These are phyloP conservation scores for Cheilosia vulpina DNA, from an alignment of 2,888 invertebrate genomes.

Conservation along the genomic window DNA sequence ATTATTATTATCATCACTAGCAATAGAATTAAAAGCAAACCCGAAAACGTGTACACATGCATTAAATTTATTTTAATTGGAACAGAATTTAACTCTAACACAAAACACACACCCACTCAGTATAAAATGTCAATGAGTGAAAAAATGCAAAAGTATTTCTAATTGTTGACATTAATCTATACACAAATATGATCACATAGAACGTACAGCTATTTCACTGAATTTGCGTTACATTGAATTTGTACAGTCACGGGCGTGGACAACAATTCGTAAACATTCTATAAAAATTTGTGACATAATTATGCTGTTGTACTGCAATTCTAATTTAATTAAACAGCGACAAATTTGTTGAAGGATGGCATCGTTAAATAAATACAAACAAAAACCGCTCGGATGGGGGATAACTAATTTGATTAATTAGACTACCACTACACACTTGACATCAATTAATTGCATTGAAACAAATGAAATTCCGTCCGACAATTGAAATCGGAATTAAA, in stretches of 20 bases:
- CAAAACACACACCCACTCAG: constrained; percentile 12
- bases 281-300: not conserved
- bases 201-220: not conserved
- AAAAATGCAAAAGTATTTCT: not conserved
- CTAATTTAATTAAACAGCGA: constrained; percentile 6
- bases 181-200: not conserved
- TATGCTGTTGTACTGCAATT: not conserved
- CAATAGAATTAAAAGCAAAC: constrained; percentile 45
- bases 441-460: constrained; percentile 58
- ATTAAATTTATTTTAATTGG: constrained; percentile 1
- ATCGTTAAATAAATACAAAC: not conserved
- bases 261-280: not conserved
- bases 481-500: constrained; percentile 60
- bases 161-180: constrained; percentile 42
- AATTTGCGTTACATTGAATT: too few relatives aligned
- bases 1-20: constrained; percentile 66
- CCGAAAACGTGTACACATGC: constrained; percentile 7
- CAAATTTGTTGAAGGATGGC: not conserved
- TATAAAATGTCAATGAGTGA: constrained; percentile 40
- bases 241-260: not conserved
- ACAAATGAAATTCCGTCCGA: constrained; percentile 64
- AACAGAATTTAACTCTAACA: constrained; percentile 36
- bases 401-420: constrained; percentile 6
- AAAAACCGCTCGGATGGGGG: not conserved
- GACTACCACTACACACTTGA: constrained; percentile 4